These are phyloP conservation scores for Lucilia cuprina DNA, from an alignment of 1,140 invertebrate genomes.

Conservation along the genomic window DNA sequence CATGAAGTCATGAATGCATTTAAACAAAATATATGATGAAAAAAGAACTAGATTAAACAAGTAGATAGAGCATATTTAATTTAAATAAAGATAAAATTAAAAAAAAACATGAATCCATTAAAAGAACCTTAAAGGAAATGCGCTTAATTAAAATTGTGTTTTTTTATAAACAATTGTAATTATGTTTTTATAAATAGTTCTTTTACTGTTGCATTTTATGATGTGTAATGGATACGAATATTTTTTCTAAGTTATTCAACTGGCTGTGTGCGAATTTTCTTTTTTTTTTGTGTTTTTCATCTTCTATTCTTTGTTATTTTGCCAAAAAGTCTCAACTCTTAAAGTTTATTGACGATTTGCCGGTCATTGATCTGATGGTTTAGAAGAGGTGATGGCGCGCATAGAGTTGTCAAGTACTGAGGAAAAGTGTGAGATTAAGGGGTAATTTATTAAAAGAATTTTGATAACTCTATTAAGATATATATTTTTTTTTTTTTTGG, in stretches of 20 bases:
- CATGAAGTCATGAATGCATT: not conserved
- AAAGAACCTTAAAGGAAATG: not conserved
- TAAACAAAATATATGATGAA: not conserved
- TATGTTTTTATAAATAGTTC: not conserved
- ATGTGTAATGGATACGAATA: not conserved
- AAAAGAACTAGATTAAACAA: not conserved
- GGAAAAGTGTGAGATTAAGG: too few species aligned
- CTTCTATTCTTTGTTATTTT: not conserved
- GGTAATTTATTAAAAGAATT: too few species aligned
- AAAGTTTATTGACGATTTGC: conserved; percentile 9
- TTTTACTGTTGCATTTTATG: not conserved
- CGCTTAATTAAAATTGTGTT: not conserved
- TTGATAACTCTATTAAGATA: too few species aligned
- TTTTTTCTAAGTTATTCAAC: not conserved
- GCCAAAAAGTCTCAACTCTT: conserved; percentile 7
- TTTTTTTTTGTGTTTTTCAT: too few species aligned
- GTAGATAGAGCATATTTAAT: not conserved
- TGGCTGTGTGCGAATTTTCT: not conserved
- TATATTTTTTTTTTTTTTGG: too few species aligned
- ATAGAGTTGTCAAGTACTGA: not conserved
- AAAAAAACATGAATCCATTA: not conserved
- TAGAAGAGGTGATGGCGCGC: not conserved
- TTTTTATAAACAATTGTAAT: not conserved
- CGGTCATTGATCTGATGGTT: not conserved
- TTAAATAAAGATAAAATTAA: not conserved